Evolutionary conservation across 2,888 invertebrate species (phyloP).

Genomic region (Sabatieria punctata): DNA sequence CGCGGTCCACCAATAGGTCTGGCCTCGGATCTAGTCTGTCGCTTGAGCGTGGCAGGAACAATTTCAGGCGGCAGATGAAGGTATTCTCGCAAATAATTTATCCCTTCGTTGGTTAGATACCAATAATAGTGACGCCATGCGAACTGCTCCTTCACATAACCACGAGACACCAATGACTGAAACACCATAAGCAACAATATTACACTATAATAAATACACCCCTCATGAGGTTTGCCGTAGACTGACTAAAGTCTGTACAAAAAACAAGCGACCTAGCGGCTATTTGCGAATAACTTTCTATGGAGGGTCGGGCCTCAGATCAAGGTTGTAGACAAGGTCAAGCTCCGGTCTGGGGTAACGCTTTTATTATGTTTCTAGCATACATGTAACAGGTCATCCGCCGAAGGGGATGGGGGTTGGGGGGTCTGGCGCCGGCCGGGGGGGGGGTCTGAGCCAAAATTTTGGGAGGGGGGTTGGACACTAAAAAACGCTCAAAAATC

Average conservation of each 20-base stretch:
- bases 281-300: no score
- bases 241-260: neutral
- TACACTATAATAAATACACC: neutral
- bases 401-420: no score
- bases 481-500: no score
- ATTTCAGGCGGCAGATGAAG: constrained; percentile 95
- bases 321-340: no score
- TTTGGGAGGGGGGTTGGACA: no score
- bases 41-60: constrained; percentile 88
- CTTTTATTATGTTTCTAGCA: no score
- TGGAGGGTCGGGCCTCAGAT: no score
- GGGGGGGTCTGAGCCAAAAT: no score
- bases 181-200: constrained; percentile 18
- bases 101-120: constrained; percentile 96
- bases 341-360: no score
- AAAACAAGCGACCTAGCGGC: no score
- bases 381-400: no score
- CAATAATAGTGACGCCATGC: constrained; percentile 99
- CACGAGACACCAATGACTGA: constrained; percentile 77
- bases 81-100: constrained; percentile 82
- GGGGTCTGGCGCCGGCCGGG: no score
- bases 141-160: constrained; percentile 96
- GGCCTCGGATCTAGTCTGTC: constrained; percentile 46
- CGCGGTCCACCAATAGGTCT: constrained; percentile 40
- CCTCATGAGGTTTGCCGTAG: neutral